These are phyloP conservation scores for Apodemus speciosus DNA, from an alignment of 2,113 vertebrate genomes.

Conservation along the genomic window DNA sequence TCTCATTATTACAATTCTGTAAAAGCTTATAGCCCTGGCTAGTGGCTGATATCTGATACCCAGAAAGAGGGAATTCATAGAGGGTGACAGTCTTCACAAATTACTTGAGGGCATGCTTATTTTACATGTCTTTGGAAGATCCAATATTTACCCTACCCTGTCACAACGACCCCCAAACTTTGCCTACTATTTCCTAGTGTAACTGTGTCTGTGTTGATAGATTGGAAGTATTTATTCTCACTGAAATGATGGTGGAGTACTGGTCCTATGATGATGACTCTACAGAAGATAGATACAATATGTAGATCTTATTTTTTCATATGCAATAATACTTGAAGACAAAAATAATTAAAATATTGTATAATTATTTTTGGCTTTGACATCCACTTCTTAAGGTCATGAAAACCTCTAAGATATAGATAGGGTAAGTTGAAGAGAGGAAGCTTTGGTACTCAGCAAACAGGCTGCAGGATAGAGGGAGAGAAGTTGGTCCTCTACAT, in stretches of 20 bases:
- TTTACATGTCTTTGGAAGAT: not conserved
- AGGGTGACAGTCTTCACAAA: not conserved
- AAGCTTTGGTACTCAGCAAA: not conserved
- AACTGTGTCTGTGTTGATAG: not conserved
- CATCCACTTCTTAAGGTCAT: not conserved
- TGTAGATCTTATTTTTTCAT: not conserved
- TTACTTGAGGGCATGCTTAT: not conserved
- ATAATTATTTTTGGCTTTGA: not conserved
- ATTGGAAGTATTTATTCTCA: not conserved
- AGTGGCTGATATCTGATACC: not conserved
- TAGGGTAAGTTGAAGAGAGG: not conserved
- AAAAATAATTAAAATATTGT: not conserved
- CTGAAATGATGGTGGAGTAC: not conserved
- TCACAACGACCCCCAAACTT: not conserved
- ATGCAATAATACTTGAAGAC: not conserved
- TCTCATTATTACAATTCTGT: slow-evolving; percentile 15
- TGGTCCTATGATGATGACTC: not conserved
- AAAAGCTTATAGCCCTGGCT: not conserved
- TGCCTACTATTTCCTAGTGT: not conserved
- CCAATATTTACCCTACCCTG: not conserved
- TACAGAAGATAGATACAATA: not conserved
- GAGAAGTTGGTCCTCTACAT: not conserved
- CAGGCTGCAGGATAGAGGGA: not conserved
- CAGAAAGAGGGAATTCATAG: not conserved
- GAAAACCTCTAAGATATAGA: not conserved